A percentile compares a stretch with the other conserved stretches of the same genome.
Conservation (phyloP, 2,888 invertebrate species). For the Amorpha juglandis region DNA sequence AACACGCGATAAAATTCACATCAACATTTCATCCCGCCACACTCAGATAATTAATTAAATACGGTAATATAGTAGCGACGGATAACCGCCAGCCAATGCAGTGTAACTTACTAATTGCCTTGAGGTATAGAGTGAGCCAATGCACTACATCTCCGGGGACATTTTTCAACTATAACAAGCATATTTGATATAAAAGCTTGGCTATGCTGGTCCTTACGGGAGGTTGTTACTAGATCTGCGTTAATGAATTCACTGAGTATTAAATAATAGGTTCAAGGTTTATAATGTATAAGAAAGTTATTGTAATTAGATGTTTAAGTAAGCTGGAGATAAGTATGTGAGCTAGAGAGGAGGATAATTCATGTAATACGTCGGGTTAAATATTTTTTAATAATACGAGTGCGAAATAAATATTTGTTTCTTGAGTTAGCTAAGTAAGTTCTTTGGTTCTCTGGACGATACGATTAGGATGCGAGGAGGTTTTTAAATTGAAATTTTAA, state of each 20-base stretch:
- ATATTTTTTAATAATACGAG: too few species aligned
- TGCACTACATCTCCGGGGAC: constrained; percentile 12
- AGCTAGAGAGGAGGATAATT: too few species aligned
- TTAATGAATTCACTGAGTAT: constrained; percentile 1
- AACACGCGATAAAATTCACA: neutral
- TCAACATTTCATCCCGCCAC: neutral
- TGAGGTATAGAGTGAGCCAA: constrained; percentile 19
- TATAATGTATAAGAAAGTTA: neutral
- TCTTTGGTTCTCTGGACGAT: too few species aligned
- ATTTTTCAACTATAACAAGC: constrained; percentile 24
- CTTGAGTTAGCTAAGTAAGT: too few species aligned
- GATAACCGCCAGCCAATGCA: neutral
- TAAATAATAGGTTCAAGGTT: neutral
- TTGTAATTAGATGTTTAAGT: neutral
- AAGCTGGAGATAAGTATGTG: neutral
- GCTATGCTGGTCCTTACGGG: neutral
- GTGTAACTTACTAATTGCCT: constrained; percentile 22
- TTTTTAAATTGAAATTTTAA: too few species aligned
- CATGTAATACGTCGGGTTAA: too few species aligned
- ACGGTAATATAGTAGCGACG: constrained; percentile 19
- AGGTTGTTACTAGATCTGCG: constrained; percentile 4
- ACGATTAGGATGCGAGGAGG: too few species aligned
- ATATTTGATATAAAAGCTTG: constrained; percentile 14
- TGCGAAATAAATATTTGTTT: too few species aligned
- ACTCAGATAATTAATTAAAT: constrained; percentile 18